Base-by-base conservation (phyloP, 2,113 vertebrate species). In the Narcine bancroftii region DNA sequence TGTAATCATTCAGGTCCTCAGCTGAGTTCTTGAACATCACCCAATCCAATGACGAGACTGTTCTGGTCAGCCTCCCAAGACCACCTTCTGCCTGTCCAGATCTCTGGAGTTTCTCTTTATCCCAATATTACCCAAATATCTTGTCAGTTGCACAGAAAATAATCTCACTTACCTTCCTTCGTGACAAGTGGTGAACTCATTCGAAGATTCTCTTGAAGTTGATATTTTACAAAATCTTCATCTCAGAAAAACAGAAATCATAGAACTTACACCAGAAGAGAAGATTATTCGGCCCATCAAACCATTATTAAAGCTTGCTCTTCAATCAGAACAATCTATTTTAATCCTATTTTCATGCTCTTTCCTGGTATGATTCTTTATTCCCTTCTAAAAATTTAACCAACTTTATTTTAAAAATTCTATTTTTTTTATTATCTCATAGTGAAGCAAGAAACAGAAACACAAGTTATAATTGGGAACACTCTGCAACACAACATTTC, bases 121-220 rank as follows among this genome's bases (percentile, higher is more conserved):
- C 81, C 81, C 81, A 87, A 50, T 87, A 63, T 87, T 63, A 87
- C 81, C 81, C 81, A 87, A 53, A 60, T 60, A 87, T 87, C 81
- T 87, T 36, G 81, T 60, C 53, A 60, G 81, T 60, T 60, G 53
- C 53, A 87, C 60, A 87, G 60, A 87, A 33, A 87, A 87, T 87
- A 87, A 87, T 87, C 53, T 53, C 81, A 63, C 33, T 60, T 87
- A n/a, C 60, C 50, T 87, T 87, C 81, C n/a, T 87, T 83, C 60
- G 53, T 60, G 33, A 63, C 53, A 53, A 63, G 33, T 63, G 81
- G 53, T 87, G 81, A 87, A 63, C 81, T 87, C 53, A 87, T 36
- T 87, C 60, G 81, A 87, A 63, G 53, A 87, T 87, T 87, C 53
- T 87, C 53, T n/a, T 87, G 36, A 60, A 87, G 53, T n/a, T 87